Base-by-base conservation (phyloP, 2,113 vertebrate genomes). In the Cricetomys ansorgei region DNA sequence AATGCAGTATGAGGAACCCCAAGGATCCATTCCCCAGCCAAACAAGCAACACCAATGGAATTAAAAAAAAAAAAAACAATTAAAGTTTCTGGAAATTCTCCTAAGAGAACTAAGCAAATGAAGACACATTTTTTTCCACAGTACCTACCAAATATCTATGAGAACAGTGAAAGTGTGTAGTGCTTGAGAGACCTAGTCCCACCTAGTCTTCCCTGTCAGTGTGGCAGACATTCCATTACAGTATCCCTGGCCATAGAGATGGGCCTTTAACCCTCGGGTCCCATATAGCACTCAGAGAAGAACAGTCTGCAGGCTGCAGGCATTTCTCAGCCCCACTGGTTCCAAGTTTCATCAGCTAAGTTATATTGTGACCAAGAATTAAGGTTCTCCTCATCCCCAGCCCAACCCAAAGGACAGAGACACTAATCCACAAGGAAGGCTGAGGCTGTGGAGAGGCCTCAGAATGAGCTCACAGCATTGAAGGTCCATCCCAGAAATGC, bases 141-240 rank as follows among this genome's bases (percentile, higher is more conserved):
- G 0, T 12, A 10, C n/a, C 76, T 37, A 25, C n/a, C 9, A 48
- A 12, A 4, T 50, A 11, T 27, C 13, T 13, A 16, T 53, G 40
- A 69, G 84, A 69, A 27, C 15, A 19, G 29, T 16, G 21, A 40
- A 11, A 31, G 3, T 45, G 48, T 59, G 19, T 83, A 55, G 7
- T 25, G 3, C 23, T 16, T 11, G 16, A 23, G 31, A 21, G 21
- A 34, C 13, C 45, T n/a, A n/a, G n/a, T 27, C 21, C 3, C 0
- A 15, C 25, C 2, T 50, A 34, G 9, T 62, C 45, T 34, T 34
- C 21, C n/a, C 9, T 0, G 13, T 17, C 34, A 7, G 27, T 23
- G 2, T 1, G 13, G 10, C 19, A 2, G 50, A 88, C 2, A 7
- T 43, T 37, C 45, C 25, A 1, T 25, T 43, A 7, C 9, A 10